Conservation (phyloP, 2,797 vertebrate genomes). For the Tiaroga cobitis region DNA sequence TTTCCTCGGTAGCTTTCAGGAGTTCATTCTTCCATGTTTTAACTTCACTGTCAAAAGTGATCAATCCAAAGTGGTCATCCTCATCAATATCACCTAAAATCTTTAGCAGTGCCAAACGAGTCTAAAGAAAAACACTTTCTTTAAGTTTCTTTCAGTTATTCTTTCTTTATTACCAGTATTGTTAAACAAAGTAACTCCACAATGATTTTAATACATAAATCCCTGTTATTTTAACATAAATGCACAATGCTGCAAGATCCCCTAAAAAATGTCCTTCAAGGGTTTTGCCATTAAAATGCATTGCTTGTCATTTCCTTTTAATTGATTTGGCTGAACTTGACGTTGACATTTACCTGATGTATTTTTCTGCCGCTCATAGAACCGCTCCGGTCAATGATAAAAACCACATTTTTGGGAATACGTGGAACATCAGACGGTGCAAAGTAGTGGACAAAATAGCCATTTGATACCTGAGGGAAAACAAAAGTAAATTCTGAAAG, state of each 20-base stretch:
- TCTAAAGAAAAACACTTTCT: conserved; percentile 72
- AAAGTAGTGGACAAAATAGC: conserved; percentile 83
- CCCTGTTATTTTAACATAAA: not conserved
- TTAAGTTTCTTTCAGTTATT: not conserved
- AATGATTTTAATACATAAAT: not conserved
- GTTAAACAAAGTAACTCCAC: no score
- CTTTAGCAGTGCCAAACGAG: conserved; percentile 81
- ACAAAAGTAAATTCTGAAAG: not conserved
- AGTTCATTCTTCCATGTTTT: conserved; percentile 80
- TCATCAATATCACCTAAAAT: conserved; percentile 86
- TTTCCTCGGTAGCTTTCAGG: conserved; percentile 77
- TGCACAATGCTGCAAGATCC: not conserved
- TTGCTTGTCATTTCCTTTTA: not conserved
- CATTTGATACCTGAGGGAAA: conserved; percentile 63
- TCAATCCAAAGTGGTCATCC: conserved; percentile 85
- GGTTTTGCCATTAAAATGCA: not conserved
- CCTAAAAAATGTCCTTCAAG: no score
- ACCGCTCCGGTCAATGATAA: conserved; percentile 80
- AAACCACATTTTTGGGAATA: conserved; percentile 81
- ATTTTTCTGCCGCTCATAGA: conserved; percentile 81
- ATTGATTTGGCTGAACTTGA: not conserved
- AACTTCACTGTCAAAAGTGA: conserved; percentile 76
- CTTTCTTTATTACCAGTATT: no score
- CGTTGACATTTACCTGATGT: conserved; percentile 66
- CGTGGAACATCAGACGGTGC: conserved; percentile 70